Evolutionary conservation across 2,797 vertebrate genomes (phyloP), one percentile per base, ranked within the genome.

Genomic region (Spondyliosoma cantharus): DNA sequence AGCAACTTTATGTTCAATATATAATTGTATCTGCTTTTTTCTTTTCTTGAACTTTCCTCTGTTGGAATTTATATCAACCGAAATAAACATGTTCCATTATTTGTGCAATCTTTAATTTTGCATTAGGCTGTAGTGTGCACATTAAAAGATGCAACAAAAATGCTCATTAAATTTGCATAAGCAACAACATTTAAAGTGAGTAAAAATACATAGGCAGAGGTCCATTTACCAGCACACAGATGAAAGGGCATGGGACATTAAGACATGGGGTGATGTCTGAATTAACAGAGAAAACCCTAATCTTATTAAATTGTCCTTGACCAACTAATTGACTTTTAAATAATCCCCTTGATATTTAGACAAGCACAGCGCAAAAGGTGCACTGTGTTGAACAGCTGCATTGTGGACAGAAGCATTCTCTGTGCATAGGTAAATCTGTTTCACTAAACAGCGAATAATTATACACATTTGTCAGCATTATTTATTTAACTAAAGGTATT

Each of bases 321-420:
- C 93, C 94, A 89, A 88, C 93, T 96, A 96, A 97, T 95, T 96
- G 96, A 96, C 96, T 96, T 95, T 96, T 96, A 97, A 96, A 96
- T 97, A 97, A 97, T 97, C 96, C 96, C 96, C 95, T 95, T 95
- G 96, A 94, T 95, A 95, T 96, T 96, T 96, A 94, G 93, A 95
- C 94, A 94, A 96, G 94, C 96, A 96, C 95, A 91, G 54, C 95
- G 94, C 93, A 94, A 95, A 94, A 96, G 94, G 95, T 95, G 91
- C 91, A 94, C 90, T 93, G 80, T 92, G 93, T 87, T 95, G 91
- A 94, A 92, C 91, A 91, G 88, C 87, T 96, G 94, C 94, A 96
- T 92, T 94, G 89, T 78, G 92, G 90, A 83, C 48, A 4, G 9
- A 62, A 67, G 49, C 43, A n/a, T 81, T 79, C 63, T 71, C 59